A percentile compares a stretch with the other conserved stretches of the same genome.
Evolutionary conservation across 1,140 invertebrate species (phyloP).

Genomic region (Venturia canescens): DNA sequence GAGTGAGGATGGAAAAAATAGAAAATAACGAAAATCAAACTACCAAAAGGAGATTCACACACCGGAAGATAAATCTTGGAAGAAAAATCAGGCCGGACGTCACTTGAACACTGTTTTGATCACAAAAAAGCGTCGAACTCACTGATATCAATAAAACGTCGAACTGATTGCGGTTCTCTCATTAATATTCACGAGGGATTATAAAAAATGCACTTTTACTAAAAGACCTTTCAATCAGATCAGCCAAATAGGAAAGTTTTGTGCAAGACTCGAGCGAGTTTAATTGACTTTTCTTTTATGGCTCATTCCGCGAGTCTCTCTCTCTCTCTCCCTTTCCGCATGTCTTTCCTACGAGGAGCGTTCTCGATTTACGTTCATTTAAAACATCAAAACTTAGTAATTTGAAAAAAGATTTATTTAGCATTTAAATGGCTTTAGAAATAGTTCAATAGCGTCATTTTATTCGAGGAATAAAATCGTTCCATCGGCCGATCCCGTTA

Average conservation of each 20-base stretch:
- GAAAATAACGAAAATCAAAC: neutral
- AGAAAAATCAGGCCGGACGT: neutral
- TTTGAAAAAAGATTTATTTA: neutral
- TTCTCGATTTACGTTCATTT: neutral
- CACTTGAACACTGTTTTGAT: neutral
- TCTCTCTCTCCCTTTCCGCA: neutral
- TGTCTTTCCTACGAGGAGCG: neutral
- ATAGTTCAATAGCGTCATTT: too few relatives aligned
- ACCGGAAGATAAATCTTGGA: neutral
- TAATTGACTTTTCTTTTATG: neutral
- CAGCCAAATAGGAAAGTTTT: neutral
- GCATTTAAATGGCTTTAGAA: too few relatives aligned
- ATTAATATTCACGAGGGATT: neutral
- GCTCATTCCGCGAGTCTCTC: too few relatives aligned
- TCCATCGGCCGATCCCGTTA: neutral
- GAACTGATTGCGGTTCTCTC: neutral
- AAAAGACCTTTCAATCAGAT: neutral
- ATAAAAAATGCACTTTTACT: neutral
- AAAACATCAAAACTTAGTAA: neutral
- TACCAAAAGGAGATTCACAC: neutral
- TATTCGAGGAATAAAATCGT: too few relatives aligned
- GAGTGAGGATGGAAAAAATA: neutral
- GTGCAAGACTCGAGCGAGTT: neutral
- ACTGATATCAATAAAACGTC: slow-evolving; percentile 1
- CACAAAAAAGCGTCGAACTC: slow-evolving; percentile 8